Percentiles rank a stretch among this genome's conserved stretches.
Conservation (phyloP, 1,140 invertebrate genomes). For the Planococcus citri region DNA sequence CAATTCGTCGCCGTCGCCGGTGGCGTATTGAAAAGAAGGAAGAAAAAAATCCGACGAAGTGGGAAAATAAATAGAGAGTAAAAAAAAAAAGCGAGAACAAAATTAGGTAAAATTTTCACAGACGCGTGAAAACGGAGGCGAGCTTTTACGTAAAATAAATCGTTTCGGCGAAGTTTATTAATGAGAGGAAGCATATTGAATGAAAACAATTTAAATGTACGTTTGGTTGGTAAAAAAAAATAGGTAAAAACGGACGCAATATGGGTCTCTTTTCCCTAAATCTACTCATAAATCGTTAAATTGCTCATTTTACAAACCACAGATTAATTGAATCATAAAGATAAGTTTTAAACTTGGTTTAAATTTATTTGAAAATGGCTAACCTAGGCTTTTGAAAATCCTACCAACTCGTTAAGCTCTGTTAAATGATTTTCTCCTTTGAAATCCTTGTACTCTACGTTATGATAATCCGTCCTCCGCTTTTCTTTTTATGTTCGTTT, state of each 20-base stretch:
- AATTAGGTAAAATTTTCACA: too few relatives aligned
- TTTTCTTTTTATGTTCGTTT: neutral
- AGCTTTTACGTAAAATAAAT: too few relatives aligned
- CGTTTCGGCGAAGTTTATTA: too few relatives aligned
- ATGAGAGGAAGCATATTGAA: too few relatives aligned
- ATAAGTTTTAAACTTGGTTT: neutral
- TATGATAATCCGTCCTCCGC: neutral
- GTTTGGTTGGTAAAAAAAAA: neutral
- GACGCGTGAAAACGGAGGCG: too few relatives aligned
- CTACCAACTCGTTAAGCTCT: neutral
- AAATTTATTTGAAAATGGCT: neutral
- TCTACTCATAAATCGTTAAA: neutral
- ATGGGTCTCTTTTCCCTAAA: neutral
- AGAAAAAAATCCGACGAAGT: too few relatives aligned
- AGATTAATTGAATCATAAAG: constrained; percentile 2
- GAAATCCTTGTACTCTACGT: neutral
- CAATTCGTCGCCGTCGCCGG: neutral
- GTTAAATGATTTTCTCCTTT: neutral
- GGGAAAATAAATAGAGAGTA: too few relatives aligned
- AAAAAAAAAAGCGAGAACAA: too few relatives aligned
- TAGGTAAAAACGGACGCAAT: neutral
- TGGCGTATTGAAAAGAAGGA: too few relatives aligned
- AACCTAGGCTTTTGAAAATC: neutral
- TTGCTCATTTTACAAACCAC: neutral
- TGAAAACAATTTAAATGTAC: too few relatives aligned